Base-by-base conservation (phyloP, 2,113 vertebrate genomes). In the Chloropsis cyanopogon region DNA sequence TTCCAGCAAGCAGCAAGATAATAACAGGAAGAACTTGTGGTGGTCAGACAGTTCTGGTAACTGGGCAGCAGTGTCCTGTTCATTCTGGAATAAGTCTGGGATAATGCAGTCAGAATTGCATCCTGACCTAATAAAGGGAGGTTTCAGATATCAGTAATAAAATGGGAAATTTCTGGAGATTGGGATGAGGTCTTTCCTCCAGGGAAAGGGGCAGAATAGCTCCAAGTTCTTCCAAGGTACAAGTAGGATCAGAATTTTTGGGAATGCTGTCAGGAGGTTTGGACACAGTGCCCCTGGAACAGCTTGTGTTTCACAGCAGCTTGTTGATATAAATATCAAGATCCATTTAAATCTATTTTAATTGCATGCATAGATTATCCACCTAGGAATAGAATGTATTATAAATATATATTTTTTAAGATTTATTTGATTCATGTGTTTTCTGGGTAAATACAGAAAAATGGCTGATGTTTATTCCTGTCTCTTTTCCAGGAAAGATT, bases 401-500 rank as follows among this genome's bases (percentile, higher is more conserved):
- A 17, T 19, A 35, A 28, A 23, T 72, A 7, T 0, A 0, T 9
- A 2, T 22, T 31, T 10, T 22, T 85, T 2, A 11, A 28, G 56
- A 23, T 23, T 10, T 5, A 0, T 3, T 21, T 7, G n/a, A 6
- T n/a, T 47, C 41, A 10, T 1, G 6, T 14, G 61, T 61, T 49
- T 65, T 44, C 4, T 37, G 14, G 24, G n/a, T 7, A 41, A 75
- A 37, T 12, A 20, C 2, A 33, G 60, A 5, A 12, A 21, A 64
- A 52, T 44, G 39, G 33, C 76, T 93, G 84, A 94, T 71, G 50
- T 79, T 94, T 75, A 4, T 41, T 95, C 73, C 93, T 42, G 19
- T 84, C 7, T 92, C 96, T 79, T 61, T 72, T 92, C 52, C 97
- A 99, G 99, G 99, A 99, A 93, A 97, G 99, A 24, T 99, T 99